Base-by-base conservation (phyloP, 1,140 invertebrate genomes). In the Cyrtorhinus lividipennis region DNA sequence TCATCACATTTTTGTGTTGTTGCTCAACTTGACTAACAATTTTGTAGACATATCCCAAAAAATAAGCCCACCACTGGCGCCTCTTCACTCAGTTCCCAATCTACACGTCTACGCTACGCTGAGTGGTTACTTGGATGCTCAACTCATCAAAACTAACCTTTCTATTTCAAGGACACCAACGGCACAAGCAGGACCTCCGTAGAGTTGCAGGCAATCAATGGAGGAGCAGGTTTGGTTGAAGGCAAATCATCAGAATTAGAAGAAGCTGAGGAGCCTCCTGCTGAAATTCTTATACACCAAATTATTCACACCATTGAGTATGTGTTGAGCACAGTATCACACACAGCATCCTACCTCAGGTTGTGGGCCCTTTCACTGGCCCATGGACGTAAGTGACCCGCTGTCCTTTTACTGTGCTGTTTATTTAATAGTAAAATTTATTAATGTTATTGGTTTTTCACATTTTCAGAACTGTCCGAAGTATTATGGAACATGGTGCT, bases 301-400 rank as follows among this genome's bases (percentile, higher is more conserved):
- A 75, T 74, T 8, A 88, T 88, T 69, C 85, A 88, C 68, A 88
- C 86, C 1, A 87, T 88, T 61, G 85, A 88, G 72, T 88, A 83
- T 70, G 83, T 83, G 60, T 74, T 88, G 25, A 84, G 85, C 48
- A 86, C 81, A 64, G 78, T 88, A 25, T 85, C 83, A 0, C 84
- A 88, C 68, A 88, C 86, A 3, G 86, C 85, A 1, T 86, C 84
- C 2, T 88, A 88, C 70, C 76, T 88, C 0, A 80, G 85, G 64
- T 72, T 87, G 1, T 87, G 85, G 85, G 85, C 85, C 46, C 72
- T 87, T n/a, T 84, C 81, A 68, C 73, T 87, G 62, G 85, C 85
- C 61, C 85, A 87, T 75, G 81, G 81, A 27, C 83, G 82, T 84
- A 75, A 78, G 80, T 81, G n/a, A n/a, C n/a, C n/a, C n/a, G n/a